Evolutionary conservation across 2,888 invertebrate species (phyloP).

Genomic region (Gryllus longicercus): DNA sequence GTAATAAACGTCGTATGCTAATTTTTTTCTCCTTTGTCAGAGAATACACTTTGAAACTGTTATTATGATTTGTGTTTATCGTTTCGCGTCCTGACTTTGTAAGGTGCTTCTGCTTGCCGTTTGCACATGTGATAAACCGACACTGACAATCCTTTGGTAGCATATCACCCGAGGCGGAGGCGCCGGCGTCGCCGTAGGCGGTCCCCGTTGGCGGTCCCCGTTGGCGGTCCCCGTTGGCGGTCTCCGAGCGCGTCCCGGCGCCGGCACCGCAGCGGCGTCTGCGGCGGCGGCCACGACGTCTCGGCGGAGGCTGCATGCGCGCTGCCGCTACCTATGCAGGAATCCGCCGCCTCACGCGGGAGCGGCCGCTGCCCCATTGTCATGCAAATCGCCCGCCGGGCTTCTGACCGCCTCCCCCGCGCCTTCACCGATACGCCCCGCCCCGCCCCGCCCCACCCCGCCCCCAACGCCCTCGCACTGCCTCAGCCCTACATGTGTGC

Average conservation of each 20-base stretch:
- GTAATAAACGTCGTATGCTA: too few relatives aligned
- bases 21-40: too few relatives aligned
- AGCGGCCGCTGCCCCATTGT: not conserved
- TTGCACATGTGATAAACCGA: too few relatives aligned
- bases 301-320: not conserved
- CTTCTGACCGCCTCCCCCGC: not conserved
- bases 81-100: too few relatives aligned
- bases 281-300: not conserved
- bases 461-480: too few relatives aligned
- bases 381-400: not conserved
- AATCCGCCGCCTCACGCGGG: constrained; percentile 10
- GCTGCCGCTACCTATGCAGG: not conserved
- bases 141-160: too few relatives aligned
- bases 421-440: not conserved
- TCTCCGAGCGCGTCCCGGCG: not conserved
- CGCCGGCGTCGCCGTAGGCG: not conserved
- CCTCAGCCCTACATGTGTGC: too few relatives aligned
- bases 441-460: too few relatives aligned
- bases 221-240: not conserved
- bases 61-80: too few relatives aligned
- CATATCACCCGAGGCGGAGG: too few relatives aligned
- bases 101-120: too few relatives aligned
- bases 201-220: not conserved
- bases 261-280: not conserved
- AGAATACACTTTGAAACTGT: too few relatives aligned